These are phyloP conservation scores for Labeo catla DNA, from an alignment of 2,113 vertebrate species.

Conservation along the genomic window DNA sequence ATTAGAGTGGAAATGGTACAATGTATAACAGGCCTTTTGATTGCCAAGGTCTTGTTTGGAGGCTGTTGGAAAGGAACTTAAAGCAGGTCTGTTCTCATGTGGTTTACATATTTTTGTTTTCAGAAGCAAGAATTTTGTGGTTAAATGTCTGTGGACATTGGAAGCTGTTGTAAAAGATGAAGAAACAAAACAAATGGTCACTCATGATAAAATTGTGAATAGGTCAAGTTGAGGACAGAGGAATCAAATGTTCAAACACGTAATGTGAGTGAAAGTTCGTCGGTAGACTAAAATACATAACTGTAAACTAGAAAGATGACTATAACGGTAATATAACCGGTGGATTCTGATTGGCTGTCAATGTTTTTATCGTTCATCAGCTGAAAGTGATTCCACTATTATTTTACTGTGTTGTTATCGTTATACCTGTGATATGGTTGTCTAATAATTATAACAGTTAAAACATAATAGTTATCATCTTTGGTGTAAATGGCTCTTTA, in stretches of 20 bases:
- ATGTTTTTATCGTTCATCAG: too few relatives aligned
- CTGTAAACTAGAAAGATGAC: neutral
- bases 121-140: neutral
- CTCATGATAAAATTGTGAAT: conserved; percentile 5
- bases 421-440: neutral
- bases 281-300: neutral
- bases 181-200: conserved; percentile 30
- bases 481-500: neutral
- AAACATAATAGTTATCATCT: neutral
- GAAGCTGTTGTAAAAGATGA: conserved; percentile 2
- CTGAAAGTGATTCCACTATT: neutral
- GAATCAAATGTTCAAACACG: conserved; percentile 6
- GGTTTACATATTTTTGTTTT: conserved; percentile 1
- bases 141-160: neutral
- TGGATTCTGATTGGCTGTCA: neutral
- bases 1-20: neutral
- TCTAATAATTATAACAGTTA: neutral
- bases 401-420: neutral
- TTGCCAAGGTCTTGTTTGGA: neutral
- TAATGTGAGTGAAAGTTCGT: neutral
- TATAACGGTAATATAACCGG: neutral
- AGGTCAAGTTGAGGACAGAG: conserved; percentile 49
- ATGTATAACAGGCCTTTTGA: neutral
- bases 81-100: neutral
- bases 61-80: neutral